Evolutionary conservation across 2,888 invertebrate species (phyloP).

Genomic region (Petrophora chlorosata): DNA sequence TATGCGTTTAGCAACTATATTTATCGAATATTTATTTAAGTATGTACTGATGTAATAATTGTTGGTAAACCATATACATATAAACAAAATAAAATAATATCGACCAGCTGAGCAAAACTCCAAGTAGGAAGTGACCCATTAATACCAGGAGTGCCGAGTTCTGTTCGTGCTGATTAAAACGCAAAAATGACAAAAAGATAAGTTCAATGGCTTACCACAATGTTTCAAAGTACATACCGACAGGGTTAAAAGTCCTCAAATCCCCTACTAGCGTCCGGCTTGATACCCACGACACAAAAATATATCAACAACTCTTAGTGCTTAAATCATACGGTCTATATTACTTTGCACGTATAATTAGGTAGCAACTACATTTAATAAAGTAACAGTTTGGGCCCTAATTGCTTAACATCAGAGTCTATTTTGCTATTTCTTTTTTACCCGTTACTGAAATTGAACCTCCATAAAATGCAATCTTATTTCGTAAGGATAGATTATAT

Average conservation of each 20-base stretch:
- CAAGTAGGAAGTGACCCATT: slow-evolving; percentile 20
- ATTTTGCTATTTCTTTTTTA: slow-evolving; percentile 1
- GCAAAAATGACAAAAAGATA: slow-evolving; percentile 23
- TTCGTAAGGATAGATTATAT: background rate
- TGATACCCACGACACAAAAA: slow-evolving; percentile 25
- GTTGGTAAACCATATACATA: background rate
- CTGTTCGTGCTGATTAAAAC: slow-evolving; percentile 23
- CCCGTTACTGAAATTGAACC: background rate
- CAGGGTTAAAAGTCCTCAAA: slow-evolving; percentile 40
- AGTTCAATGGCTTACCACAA: slow-evolving; percentile 23
- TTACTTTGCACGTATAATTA: background rate
- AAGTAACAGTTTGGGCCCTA: background rate
- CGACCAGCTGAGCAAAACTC: background rate
- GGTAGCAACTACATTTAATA: background rate
- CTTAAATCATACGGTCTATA: background rate
- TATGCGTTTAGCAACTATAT: too few relatives aligned
- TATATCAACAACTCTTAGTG: background rate
- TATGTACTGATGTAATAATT: too few relatives aligned
- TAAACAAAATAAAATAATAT: background rate
- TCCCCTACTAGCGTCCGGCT: slow-evolving; percentile 52
- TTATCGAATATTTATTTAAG: too few relatives aligned
- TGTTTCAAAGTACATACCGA: slow-evolving; percentile 24
- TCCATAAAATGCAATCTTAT: background rate
- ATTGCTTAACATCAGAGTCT: background rate
- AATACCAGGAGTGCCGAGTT: slow-evolving; percentile 3